Evolutionary conservation across 2,888 invertebrate genomes (phyloP).

Genomic region (Andrena flavipes): DNA sequence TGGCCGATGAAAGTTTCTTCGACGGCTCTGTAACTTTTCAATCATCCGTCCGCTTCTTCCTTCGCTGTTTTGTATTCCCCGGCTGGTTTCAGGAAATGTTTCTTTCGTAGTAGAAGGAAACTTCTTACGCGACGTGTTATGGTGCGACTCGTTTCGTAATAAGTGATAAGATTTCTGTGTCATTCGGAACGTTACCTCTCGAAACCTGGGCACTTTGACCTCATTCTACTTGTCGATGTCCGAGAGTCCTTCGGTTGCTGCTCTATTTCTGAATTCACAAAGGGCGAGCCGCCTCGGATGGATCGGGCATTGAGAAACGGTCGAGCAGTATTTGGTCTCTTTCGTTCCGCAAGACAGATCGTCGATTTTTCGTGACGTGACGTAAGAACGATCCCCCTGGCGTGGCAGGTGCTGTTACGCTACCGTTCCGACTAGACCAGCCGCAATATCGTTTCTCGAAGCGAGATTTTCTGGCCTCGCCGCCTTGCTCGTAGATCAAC

Average conservation of each 20-base stretch:
- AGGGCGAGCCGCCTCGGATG: background rate
- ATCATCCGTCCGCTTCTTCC: background rate
- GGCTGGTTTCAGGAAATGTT: background rate
- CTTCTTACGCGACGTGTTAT: background rate
- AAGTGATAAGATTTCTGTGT: background rate
- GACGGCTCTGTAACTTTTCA: background rate
- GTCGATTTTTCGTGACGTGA: conserved; percentile 55
- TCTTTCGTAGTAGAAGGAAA: background rate
- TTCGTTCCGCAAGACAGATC: conserved; percentile 42
- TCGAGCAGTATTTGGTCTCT: background rate
- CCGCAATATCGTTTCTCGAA: conserved; percentile 37
- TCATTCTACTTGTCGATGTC: background rate
- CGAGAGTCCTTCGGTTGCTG: background rate
- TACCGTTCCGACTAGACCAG: conserved; percentile 29
- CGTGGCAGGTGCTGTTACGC: conserved; percentile 60
- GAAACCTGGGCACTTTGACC: background rate
- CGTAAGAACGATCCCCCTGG: conserved; percentile 45
- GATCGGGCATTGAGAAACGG: conserved; percentile 38
- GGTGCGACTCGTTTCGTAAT: conserved; percentile 1
- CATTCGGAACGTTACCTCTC: too few species aligned
- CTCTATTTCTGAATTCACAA: conserved; percentile 15
- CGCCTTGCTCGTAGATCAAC: background rate
- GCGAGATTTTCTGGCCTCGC: conserved; percentile 31
- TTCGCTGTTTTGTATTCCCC: background rate
- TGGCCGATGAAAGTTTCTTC: background rate